phyloP scores from a whole-genome alignment of 2,888 invertebrate genomes.

The Ectemnius cavifrons region DNA sequence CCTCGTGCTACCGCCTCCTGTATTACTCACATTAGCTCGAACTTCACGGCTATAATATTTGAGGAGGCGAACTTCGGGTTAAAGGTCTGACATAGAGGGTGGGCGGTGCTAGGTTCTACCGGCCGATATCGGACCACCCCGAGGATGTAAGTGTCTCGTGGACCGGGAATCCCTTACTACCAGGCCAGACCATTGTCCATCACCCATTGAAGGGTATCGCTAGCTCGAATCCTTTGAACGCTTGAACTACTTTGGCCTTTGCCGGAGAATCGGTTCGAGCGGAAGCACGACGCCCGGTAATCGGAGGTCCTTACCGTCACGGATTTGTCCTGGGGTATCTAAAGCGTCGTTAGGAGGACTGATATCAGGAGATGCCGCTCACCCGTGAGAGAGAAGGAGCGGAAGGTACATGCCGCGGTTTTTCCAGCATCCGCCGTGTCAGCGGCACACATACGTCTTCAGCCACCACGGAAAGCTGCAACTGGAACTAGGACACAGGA shows the following conservation, averaged over 20 bases:
- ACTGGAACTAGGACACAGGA: constrained; percentile 12
- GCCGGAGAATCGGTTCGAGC: constrained; percentile 1
- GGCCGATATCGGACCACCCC: constrained; percentile 3
- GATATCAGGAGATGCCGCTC: neutral
- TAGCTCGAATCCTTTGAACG: constrained; percentile 14
- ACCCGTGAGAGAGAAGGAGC: constrained; percentile 1
- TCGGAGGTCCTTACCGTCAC: constrained; percentile 22
- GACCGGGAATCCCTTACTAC: neutral
- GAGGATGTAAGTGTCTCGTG: constrained; percentile 6
- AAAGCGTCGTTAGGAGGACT: constrained; percentile 18
- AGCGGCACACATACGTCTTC: constrained; percentile 6
- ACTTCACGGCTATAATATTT: constrained; percentile 12
- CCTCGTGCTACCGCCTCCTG: neutral
- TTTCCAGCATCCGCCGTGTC: neutral
- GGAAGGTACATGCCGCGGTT: constrained; percentile 16
- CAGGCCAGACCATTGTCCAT: neutral
- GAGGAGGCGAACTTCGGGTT: neutral
- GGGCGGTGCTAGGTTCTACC: neutral
- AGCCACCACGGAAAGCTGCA: neutral
- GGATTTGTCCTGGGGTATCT: constrained; percentile 26
- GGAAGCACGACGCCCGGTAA: constrained; percentile 18
- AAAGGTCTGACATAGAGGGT: neutral
- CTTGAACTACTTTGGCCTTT: constrained; percentile 4
- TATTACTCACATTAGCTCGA: neutral
- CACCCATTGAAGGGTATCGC: constrained; percentile 9